Evolutionary conservation across 1,140 invertebrate species (phyloP).

Genomic region (Drosophila athabasca): DNA sequence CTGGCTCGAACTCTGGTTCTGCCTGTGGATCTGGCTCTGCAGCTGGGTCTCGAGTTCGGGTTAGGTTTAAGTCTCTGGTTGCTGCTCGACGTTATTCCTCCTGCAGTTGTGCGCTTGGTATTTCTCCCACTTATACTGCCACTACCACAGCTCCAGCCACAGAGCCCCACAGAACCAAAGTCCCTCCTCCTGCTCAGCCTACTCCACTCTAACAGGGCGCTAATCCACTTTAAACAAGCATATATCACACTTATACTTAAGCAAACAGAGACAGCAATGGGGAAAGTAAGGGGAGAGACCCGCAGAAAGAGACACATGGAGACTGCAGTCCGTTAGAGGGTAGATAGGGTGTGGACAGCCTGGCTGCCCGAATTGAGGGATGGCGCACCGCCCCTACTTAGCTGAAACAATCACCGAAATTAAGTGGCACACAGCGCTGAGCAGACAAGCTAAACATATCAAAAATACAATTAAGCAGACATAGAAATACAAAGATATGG

Average conservation of each 20-base stretch:
- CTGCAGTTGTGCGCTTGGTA: conserved; percentile 9
- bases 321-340: too few species aligned
- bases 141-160: background rate
- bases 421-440: conserved; percentile 13
- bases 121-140: background rate
- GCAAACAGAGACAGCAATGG: conserved; percentile 6
- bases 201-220: conserved; percentile 3
- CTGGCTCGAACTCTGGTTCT: background rate
- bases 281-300: background rate
- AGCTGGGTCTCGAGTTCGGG: background rate
- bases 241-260: conserved; percentile 16
- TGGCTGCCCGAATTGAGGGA: too few species aligned
- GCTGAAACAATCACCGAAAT: conserved; percentile 35
- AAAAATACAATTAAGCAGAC: conserved; percentile 26
- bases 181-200: background rate
- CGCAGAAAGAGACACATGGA: background rate
- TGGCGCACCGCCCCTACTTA: too few species aligned
- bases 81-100: background rate
- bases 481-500: background rate
- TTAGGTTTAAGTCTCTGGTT: too few species aligned
- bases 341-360: too few species aligned
- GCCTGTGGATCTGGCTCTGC: background rate
- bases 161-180: background rate
- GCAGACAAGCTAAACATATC: conserved; percentile 36
- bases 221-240: conserved; percentile 51